Conservation (phyloP, 2,113 vertebrate species). For the Thunnus maccoyii region DNA sequence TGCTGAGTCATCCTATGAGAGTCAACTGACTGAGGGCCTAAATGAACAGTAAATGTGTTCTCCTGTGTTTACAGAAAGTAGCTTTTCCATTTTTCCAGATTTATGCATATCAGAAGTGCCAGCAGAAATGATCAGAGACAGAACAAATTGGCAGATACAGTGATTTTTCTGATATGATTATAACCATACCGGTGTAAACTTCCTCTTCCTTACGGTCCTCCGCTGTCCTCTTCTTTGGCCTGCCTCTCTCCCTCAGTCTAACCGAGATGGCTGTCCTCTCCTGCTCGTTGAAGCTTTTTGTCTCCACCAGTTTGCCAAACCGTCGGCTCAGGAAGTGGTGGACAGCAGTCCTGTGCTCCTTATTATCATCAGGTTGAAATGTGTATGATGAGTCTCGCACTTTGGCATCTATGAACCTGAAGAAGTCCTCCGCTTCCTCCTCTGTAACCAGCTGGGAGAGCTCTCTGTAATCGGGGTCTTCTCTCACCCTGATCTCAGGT, state of each 20-base stretch:
- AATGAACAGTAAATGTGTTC: no score
- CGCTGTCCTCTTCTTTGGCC: slow-evolving; percentile 84
- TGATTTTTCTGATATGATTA: no score
- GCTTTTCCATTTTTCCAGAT: no score
- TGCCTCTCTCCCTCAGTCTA: slow-evolving; percentile 88
- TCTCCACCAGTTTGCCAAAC: slow-evolving; percentile 95
- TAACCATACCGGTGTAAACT: slow-evolving; percentile 89
- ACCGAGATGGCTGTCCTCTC: slow-evolving; percentile 86
- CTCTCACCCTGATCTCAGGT: slow-evolving; percentile 89
- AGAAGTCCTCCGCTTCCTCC: slow-evolving; percentile 91
- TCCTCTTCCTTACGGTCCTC: slow-evolving; percentile 80
- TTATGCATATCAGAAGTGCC: no score
- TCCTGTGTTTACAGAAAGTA: no score
- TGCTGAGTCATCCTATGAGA: no score
- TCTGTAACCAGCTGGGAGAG: slow-evolving; percentile 90
- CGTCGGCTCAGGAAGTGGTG: slow-evolving; percentile 93
- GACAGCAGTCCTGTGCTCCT: slow-evolving; percentile 91
- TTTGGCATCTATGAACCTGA: slow-evolving; percentile 93
- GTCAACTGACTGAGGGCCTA: no score
- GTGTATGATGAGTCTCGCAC: slow-evolving; percentile 88
- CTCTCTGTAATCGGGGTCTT: slow-evolving; percentile 90
- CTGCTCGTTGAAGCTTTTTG: slow-evolving; percentile 89
- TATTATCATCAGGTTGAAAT: slow-evolving; percentile 89
- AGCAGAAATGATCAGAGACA: no score
- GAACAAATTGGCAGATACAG: no score